Evolutionary conservation across 2,113 vertebrate species (phyloP), one percentile per base, ranked within the genome.

Genomic region (Oryzias javanicus): DNA sequence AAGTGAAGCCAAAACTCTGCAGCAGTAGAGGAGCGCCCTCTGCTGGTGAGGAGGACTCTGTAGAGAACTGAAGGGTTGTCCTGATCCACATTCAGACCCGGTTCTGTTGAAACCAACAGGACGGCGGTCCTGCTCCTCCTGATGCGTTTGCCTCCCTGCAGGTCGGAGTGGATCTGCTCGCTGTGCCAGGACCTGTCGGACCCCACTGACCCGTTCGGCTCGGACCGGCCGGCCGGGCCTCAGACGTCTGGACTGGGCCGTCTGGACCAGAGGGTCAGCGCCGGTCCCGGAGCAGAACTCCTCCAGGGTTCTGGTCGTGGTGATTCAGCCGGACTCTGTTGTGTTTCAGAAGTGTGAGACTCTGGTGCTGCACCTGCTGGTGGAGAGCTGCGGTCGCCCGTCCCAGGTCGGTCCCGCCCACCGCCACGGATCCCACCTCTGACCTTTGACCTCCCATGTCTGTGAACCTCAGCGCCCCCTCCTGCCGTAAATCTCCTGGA

Each of bases 101-200:
- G 8, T 35, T 35, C 29, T 7, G 7, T 7, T 35, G 7, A 7
- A 35, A 10, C 5, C 27, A 29, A 35, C 29, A 35, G 29, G 8
- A 27, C 4, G 0, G 25, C 25, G 25, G 5, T 50, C 14, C 6
- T 17, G 6, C 18, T n/a, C n/a, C n/a, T n/a, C n/a, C n/a, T 53
- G 51, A n/a, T 18, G 25, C 8, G 15, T 47, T 17, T 40, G 16
- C 14, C 1, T 47, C 47, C 70, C 52, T 14, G 4, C 70, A 82
- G 80, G 80, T 53, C 49, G 0, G 75, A 70, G 17, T 76, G 69
- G 80, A 47, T 6, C 0, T 82, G 80, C 8, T 70, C 80, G 0
- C 44, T 82, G 7, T 82, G 80, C 40, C 80, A 71, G 60, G 73
- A 82, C 63, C 66, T 76, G 59, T 45, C 19, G 0, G 66, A 82